Base-by-base conservation (phyloP, 1,140 invertebrate genomes). In the Drosophila pallidifrons region DNA sequence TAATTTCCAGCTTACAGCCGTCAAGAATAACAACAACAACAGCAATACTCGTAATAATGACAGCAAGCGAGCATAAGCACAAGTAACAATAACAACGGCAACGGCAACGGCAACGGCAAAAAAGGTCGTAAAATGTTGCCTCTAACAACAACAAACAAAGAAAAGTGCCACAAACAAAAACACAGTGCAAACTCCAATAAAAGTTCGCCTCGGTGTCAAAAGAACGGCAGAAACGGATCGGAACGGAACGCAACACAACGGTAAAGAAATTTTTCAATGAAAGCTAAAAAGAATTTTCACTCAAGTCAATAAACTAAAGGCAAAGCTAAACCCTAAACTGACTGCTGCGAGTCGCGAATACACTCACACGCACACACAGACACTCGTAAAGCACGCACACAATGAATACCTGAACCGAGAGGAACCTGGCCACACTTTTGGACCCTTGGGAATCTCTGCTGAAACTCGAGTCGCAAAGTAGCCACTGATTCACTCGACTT, bases 261-360 rank as follows among this genome's bases (percentile, higher is more conserved):
- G 32, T 3, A 35, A 45, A 13, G 20, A 13, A 74, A 80, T 64
- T 79, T 80, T 80, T 13, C 41, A 70, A 51, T 41, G 63, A 66
- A 82, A 61, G 38, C 60, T 72, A 63, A 80, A 77, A 80, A 77
- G 73, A 61, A 74, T 35, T 64, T 79, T 68, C 20, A 20, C 28
- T 52, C 65, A 81, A 86, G 78, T 86, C 74, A 83, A 77, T 83
- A 83, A 86, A 77, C 41, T 68, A 59, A 38, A 47, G 28, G 30
- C 49, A 38, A 47, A 49, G 15, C 28, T 25, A 28, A 63, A 35
- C 60, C 16, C 59, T 49, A 8, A 45, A 43, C 63, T n/a, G 47
- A 3, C 35, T 54, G 51, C 25, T 46, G 4, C 3, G 13, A 55
- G 8, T 28, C 10, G 5, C n/a, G 35, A 7, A 10, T 38, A 38